phyloP scores from a whole-genome alignment of 2,797 vertebrate species.

The Liparis tanakae region DNA sequence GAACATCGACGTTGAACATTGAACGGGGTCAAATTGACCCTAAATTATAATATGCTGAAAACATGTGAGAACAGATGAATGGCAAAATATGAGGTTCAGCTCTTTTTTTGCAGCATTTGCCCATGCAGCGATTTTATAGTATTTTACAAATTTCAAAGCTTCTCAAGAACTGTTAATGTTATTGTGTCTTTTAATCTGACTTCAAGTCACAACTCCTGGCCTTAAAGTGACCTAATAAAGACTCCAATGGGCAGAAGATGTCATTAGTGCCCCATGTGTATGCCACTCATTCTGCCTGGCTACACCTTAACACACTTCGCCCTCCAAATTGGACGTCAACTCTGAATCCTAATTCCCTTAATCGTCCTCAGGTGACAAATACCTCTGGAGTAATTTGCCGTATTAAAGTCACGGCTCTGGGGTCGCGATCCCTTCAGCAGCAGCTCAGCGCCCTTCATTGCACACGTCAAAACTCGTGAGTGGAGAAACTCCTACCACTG shows the following conservation, averaged over 20 bases:
- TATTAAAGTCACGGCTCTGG: slow-evolving; percentile 65
- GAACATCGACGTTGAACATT: too few species aligned
- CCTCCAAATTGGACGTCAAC: slow-evolving; percentile 58
- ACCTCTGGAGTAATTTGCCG: slow-evolving; percentile 67
- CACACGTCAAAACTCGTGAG: slow-evolving; percentile 55
- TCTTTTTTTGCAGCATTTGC: background rate
- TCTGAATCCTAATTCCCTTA: slow-evolving; percentile 62
- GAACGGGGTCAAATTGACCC: too few species aligned
- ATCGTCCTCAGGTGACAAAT: slow-evolving; percentile 77
- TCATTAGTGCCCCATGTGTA: slow-evolving; percentile 46
- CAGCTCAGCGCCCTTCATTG: slow-evolving; percentile 62
- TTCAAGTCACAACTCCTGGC: slow-evolving; percentile 1
- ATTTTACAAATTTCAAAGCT: background rate
- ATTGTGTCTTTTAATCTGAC: background rate
- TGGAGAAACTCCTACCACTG: slow-evolving; percentile 38
- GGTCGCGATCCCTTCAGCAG: slow-evolving; percentile 60
- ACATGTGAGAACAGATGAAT: background rate
- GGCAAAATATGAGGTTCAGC: background rate
- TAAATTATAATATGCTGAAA: slow-evolving; percentile 3
- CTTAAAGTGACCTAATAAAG: slow-evolving; percentile 24
- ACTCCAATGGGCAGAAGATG: slow-evolving; percentile 9
- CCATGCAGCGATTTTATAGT: background rate
- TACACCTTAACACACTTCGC: slow-evolving; percentile 53
- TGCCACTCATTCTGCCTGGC: slow-evolving; percentile 52
- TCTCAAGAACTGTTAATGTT: background rate